phyloP scores from a whole-genome alignment of 1,140 invertebrate genomes.

The Eurosta solidaginis region DNA sequence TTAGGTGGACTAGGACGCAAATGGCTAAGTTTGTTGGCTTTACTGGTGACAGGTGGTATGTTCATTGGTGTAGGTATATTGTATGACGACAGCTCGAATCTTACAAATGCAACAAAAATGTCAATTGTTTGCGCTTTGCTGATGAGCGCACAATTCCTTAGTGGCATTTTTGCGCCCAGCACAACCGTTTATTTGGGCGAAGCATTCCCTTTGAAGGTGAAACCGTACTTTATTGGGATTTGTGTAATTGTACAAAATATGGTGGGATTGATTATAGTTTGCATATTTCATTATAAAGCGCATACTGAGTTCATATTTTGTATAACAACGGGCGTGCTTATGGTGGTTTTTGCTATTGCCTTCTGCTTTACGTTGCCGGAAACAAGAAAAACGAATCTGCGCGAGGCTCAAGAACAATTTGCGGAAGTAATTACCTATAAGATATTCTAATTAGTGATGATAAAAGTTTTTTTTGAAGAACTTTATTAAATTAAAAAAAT shows the following conservation, averaged over 20 bases:
- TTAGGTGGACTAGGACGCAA: slow-evolving; percentile 46
- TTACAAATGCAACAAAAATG: slow-evolving; percentile 36
- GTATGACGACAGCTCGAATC: slow-evolving; percentile 27
- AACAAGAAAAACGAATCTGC: slow-evolving; percentile 41
- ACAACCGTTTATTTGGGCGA: slow-evolving; percentile 44
- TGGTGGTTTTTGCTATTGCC: slow-evolving; percentile 38
- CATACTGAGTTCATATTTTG: slow-evolving; percentile 23
- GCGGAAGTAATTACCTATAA: slow-evolving; percentile 28
- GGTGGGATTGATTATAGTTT: slow-evolving; percentile 47
- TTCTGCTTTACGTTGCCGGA: slow-evolving; percentile 46
- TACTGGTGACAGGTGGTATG: slow-evolving; percentile 43
- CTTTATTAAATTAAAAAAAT: neutral
- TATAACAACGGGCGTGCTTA: slow-evolving; percentile 43
- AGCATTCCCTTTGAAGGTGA: slow-evolving; percentile 46
- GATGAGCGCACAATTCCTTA: slow-evolving; percentile 48
- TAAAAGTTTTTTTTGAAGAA: neutral
- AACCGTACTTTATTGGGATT: slow-evolving; percentile 42
- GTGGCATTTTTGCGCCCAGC: slow-evolving; percentile 41
- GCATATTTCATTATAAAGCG: neutral
- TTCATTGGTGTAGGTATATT: slow-evolving; percentile 45
- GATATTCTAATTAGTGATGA: neutral
- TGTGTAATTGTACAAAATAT: slow-evolving; percentile 46
- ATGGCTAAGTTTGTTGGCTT: slow-evolving; percentile 36
- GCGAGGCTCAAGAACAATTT: slow-evolving; percentile 45
- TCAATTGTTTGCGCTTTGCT: slow-evolving; percentile 38